Evolutionary conservation across 2,113 vertebrate genomes (phyloP).

Genomic region (Tyto alba): DNA sequence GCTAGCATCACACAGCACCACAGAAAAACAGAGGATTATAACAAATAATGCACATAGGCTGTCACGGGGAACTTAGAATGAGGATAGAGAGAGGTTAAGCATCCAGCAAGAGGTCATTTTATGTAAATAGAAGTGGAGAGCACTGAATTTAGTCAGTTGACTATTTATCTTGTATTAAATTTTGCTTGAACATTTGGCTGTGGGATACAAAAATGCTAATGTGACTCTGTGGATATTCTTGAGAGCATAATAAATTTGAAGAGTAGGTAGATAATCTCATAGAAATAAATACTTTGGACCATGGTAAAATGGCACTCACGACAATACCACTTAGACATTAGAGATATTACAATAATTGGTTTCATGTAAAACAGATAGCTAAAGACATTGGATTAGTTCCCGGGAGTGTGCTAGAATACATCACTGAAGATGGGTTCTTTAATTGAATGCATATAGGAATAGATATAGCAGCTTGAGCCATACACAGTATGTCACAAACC

Average conservation of each 20-base stretch:
- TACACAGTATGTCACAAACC: not conserved
- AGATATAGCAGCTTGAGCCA: not conserved
- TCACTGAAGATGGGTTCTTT: constrained; percentile 1
- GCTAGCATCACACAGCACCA: not conserved
- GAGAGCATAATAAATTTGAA: constrained; percentile 43
- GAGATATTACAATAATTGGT: constrained; percentile 32
- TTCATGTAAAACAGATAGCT: constrained; percentile 41
- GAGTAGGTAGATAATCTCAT: not conserved
- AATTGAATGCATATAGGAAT: constrained; percentile 13
- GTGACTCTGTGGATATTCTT: not conserved
- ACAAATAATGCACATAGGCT: not conserved
- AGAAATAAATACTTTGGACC: constrained; percentile 9
- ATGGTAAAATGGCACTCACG: not conserved
- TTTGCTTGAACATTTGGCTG: not conserved
- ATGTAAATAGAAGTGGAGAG: not conserved
- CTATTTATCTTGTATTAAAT: constrained; percentile 21
- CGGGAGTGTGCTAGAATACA: not conserved
- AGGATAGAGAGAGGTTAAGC: not conserved
- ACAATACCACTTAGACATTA: constrained; percentile 34
- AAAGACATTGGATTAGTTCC: constrained; percentile 38
- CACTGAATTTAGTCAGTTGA: not conserved
- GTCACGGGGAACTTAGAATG: not conserved
- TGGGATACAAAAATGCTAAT: constrained; percentile 32
- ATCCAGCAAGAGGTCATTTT: not conserved
- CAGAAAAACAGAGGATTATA: not conserved